Base-by-base conservation (phyloP, 2,888 invertebrate genomes). In the Nineta flava region DNA sequence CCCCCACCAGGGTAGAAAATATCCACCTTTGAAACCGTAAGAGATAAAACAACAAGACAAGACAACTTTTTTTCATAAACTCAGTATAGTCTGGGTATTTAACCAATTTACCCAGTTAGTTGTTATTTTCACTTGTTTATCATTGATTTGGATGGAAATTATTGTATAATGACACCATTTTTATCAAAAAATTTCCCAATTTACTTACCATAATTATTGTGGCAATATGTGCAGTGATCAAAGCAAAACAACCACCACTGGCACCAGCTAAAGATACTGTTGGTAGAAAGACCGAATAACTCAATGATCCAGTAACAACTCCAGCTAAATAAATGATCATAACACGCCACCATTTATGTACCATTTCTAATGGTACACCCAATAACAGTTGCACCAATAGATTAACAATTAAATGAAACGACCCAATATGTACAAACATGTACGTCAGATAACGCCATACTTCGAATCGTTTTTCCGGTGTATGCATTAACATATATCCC, bases 361-460 rank as follows among this genome's bases (percentile, higher is more conserved):
- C 95, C 81, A 97, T 83, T 69, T 99, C 97, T 53, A 99, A 67
- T 0, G 96, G 94, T 9, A 95, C 79, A 0, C 97, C 97, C 51
- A 99, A 75, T 65, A 95, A 75, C 52, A 97, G 71, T 66, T 97
- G 96, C 53, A 95, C 90, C 49, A 92, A 68, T 19, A 95, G 71
- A 66, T 99, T 97, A 60, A 92, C 88, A 53, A 88, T 70, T 35
- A 97, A 72, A 65, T 99, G 97, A 61, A 87, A 78, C 46, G 81
- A 77, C 85, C 93, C 93, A 53, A 91, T 85, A 67, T 96, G 96
- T 19, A 96, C 90, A 63, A 96, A 83, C 92, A 95, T 95, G 63
- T 99, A 99, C 1, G 90, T 86, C 46, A 94, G 59, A 65, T 83
- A 97, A 59, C 97, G 74, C 97, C 97, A 99, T 1, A 82, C 83